These are phyloP conservation scores for Cheilosia impressa DNA, from an alignment of 2,888 invertebrate species.

Conservation along the genomic window DNA sequence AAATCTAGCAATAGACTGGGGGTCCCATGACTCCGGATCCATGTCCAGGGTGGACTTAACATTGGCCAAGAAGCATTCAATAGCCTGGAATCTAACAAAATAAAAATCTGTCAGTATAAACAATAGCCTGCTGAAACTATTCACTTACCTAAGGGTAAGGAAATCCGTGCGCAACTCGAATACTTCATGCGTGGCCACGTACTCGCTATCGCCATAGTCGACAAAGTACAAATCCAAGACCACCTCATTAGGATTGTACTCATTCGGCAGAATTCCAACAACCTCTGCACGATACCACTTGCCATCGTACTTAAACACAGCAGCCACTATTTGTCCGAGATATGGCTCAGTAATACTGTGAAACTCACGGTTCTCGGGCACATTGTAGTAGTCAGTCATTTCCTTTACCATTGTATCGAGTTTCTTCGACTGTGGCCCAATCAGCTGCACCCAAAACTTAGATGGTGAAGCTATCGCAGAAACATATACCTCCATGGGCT, in stretches of 20 bases:
- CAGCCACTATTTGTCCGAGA: slow-evolving; percentile 93
- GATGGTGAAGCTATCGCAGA: slow-evolving; percentile 92
- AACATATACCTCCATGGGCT: slow-evolving; percentile 92
- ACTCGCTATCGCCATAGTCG: slow-evolving; percentile 94
- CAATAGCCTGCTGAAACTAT: background rate
- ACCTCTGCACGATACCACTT: slow-evolving; percentile 90
- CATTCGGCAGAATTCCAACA: slow-evolving; percentile 86
- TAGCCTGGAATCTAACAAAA: slow-evolving; percentile 87
- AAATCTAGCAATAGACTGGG: slow-evolving; percentile 87
- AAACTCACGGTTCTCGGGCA: slow-evolving; percentile 86
- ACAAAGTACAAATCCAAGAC: slow-evolving; percentile 91
- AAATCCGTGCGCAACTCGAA: slow-evolving; percentile 90
- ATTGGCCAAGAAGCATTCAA: slow-evolving; percentile 93
- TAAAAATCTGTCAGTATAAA: background rate
- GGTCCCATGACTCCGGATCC: slow-evolving; percentile 86
- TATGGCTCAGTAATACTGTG: slow-evolving; percentile 86
- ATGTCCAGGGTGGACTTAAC: slow-evolving; percentile 86
- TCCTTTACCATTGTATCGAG: slow-evolving; percentile 91
- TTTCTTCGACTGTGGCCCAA: slow-evolving; percentile 89
- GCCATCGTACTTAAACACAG: slow-evolving; percentile 91
- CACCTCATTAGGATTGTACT: slow-evolving; percentile 86
- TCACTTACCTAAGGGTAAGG: slow-evolving; percentile 81
- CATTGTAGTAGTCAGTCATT: slow-evolving; percentile 92
- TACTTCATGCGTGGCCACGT: slow-evolving; percentile 87
- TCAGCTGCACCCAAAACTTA: slow-evolving; percentile 94